phyloP scores from a whole-genome alignment of 2,113 vertebrate genomes.

The Zosterops japonicus region DNA sequence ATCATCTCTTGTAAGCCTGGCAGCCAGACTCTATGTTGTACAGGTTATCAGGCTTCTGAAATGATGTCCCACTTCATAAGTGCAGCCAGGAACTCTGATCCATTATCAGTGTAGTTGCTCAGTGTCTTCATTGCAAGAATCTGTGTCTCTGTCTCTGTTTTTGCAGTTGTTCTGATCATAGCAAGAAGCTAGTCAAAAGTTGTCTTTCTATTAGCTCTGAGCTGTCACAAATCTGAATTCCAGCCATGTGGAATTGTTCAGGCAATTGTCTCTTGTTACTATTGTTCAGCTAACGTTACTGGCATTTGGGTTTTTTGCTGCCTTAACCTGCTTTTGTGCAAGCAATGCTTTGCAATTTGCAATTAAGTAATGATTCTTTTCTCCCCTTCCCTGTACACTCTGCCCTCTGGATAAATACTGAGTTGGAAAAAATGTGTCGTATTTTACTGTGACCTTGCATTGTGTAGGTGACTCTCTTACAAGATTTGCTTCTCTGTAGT shows the following conservation, averaged over 20 bases:
- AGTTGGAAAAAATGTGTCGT: neutral
- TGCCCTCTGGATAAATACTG: neutral
- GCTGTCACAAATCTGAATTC: neutral
- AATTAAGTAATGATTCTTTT: neutral
- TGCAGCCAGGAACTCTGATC: neutral
- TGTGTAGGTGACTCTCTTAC: neutral
- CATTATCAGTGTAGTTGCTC: neutral
- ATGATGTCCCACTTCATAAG: neutral
- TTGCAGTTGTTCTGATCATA: neutral
- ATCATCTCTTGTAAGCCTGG: neutral
- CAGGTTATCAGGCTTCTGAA: neutral
- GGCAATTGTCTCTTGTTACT: neutral
- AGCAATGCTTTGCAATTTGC: neutral
- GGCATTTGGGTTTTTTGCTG: neutral
- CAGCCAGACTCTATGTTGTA: neutral
- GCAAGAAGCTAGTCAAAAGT: neutral
- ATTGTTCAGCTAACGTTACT: neutral
- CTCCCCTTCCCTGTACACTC: neutral
- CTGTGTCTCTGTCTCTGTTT: neutral
- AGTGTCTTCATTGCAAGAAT: too few relatives aligned
- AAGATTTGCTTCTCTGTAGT: neutral
- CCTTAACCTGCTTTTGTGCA: accelerated
- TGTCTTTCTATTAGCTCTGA: neutral
- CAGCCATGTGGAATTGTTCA: neutral
- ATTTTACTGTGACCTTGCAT: neutral